Evolutionary conservation across 2,888 invertebrate species (phyloP).

Genomic region (Caenorhabditis sp.): DNA sequence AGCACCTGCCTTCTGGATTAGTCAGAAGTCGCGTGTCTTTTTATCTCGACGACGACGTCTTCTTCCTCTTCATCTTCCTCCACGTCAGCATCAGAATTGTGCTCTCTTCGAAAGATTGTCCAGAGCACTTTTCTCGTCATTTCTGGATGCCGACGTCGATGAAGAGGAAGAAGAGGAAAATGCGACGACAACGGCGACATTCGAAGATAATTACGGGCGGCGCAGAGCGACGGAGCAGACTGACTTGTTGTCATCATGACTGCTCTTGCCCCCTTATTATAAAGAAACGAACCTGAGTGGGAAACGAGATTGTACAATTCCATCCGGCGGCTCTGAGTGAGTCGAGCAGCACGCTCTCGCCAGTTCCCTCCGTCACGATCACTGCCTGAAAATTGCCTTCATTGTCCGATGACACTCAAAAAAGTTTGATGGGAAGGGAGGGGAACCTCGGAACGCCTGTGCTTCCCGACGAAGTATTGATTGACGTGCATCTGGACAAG

Average conservation of each 20-base stretch:
- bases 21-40: slow-evolving; percentile 18
- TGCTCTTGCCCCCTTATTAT: neutral
- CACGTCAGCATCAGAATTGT: no score
- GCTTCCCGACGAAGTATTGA: slow-evolving; percentile 27
- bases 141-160: slow-evolving; percentile 4
- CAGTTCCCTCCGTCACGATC: slow-evolving; percentile 59
- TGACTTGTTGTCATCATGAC: slow-evolving; percentile 22
- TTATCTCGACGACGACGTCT: neutral
- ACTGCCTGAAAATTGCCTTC: slow-evolving; percentile 57
- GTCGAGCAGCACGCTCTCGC: slow-evolving; percentile 67
- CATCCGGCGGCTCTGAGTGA: slow-evolving; percentile 64
- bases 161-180: slow-evolving; percentile 8
- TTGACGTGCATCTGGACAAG: slow-evolving; percentile 24
- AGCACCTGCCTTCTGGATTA: slow-evolving; percentile 29
- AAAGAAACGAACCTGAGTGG: slow-evolving; percentile 30
- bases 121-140: slow-evolving; percentile 33
- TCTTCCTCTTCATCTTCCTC: no score
- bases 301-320: slow-evolving; percentile 55
- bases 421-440: neutral
- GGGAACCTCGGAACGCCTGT: slow-evolving; percentile 6
- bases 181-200: neutral
- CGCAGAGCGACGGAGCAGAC: neutral
- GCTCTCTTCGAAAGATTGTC: no score
- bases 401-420: neutral
- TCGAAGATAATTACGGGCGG: slow-evolving; percentile 13